Base-by-base conservation (phyloP, 2,797 vertebrate species). In the Aeoliscus strigatus region DNA sequence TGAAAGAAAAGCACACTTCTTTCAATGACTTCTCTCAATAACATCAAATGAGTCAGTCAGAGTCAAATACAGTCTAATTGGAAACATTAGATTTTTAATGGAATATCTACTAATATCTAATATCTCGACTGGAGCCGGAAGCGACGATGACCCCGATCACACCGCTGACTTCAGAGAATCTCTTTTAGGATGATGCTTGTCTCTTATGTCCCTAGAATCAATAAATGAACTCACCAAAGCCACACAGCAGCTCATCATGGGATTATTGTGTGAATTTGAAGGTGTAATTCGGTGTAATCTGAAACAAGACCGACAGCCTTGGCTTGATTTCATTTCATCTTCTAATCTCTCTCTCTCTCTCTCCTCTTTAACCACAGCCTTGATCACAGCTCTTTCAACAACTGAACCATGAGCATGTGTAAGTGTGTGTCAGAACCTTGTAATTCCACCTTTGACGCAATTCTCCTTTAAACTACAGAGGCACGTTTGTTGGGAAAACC, bases 291-390 rank as follows among this genome's bases (percentile, higher is more conserved):
- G 32, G 55, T 75, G 71, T 74, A 77, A 73, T 80, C 82, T 81
- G 69, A 74, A 74, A 81, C 64, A 76, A 71, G 70, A 80, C 75
- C 64, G 73, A 57, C 75, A 80, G 77, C 77, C 77, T 70, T 79
- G 74, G 70, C 63, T 77, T 69, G 59, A 69, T 80, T 75, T 79
- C 54, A 60, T 62, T 56, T 75, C 79, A 81, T 72, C 78, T 68
- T 67, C 61, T 82, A 80, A 81, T 78, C 73, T n/a, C n/a, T n/a
- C n/a, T n/a, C n/a, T n/a, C n/a, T n/a, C n/a, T n/a, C n/a, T n/a
- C n/a, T n/a, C n/a, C n/a, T n/a, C n/a, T 75, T 79, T 71, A 77
- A 66, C 66, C 32, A 39, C 58, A 65, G 66, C 71, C 66, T 73
- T 74, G 71, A 75, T 78, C 75, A 61, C 72, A 60, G 68, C 53